phyloP scores from a whole-genome alignment of 2,888 invertebrate species.

The Trissonchulus latispiculum region DNA sequence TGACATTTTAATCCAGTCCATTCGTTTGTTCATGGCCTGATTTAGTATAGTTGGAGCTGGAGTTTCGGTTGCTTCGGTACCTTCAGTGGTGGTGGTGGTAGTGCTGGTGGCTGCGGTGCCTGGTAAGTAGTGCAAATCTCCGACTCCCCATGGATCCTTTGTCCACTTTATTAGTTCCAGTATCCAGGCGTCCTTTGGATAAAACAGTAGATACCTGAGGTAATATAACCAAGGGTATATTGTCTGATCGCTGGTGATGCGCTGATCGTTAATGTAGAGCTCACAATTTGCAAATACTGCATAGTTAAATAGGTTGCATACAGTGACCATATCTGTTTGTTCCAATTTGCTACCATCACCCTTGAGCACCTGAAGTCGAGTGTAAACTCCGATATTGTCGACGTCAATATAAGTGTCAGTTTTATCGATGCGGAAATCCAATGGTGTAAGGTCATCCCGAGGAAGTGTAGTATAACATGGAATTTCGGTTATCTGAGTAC shows the following conservation, averaged over 20 bases:
- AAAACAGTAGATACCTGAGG: neutral
- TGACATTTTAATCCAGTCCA: too few species aligned
- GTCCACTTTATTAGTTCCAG: neutral
- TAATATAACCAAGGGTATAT: neutral
- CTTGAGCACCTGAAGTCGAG: constrained; percentile 1
- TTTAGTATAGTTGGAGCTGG: too few species aligned
- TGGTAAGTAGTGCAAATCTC: too few species aligned
- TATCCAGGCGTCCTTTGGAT: neutral
- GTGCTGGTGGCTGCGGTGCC: too few species aligned
- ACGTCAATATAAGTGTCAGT: constrained; percentile 1
- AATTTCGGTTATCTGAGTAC: too few species aligned
- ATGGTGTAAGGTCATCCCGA: neutral
- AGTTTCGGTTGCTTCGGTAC: too few species aligned
- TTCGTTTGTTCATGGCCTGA: too few species aligned
- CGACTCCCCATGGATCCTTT: neutral
- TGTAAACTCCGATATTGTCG: neutral
- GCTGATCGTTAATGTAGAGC: neutral
- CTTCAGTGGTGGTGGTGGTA: too few species aligned
- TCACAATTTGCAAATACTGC: constrained; percentile 1
- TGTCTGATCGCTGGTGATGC: neutral
- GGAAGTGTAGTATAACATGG: constrained; percentile 14
- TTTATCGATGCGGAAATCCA: neutral
- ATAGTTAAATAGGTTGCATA: constrained; percentile 13
- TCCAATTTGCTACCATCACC: constrained; percentile 1
- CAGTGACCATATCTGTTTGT: neutral